These are phyloP conservation scores for Parazoanthus swiftii DNA, from an alignment of 92 coral and sea anemone genomes.

Conservation along the genomic window DNA sequence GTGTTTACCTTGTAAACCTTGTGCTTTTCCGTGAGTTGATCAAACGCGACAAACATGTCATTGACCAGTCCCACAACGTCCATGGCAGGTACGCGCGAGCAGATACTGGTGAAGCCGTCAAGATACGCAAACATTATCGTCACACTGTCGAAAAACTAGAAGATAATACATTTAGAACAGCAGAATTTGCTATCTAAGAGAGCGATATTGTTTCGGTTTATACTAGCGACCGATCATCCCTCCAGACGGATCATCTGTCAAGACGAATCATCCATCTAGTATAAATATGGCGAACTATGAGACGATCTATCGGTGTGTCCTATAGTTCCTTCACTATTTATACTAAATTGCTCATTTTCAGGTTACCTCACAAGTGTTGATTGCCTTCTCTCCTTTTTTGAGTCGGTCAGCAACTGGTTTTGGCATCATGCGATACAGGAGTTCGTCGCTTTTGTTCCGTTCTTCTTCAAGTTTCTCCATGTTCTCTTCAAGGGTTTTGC, in stretches of 20 bases:
- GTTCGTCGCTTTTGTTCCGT: constrained; percentile 72
- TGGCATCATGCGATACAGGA: constrained; percentile 80
- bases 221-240: no score
- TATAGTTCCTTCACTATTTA: no score
- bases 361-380: constrained; percentile 69
- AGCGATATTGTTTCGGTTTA: no score
- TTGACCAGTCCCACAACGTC: constrained; percentile 76
- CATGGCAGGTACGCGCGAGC: constrained; percentile 78
- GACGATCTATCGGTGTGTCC: no score
- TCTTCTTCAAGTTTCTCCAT: constrained; percentile 71
- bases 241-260: no score
- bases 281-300: no score
- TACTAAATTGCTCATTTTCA: no score
- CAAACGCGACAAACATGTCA: constrained; percentile 73
- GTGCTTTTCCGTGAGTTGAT: constrained; percentile 78
- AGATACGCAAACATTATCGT: constrained; percentile 83
- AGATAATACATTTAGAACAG: neutral
- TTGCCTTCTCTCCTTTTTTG: constrained; percentile 75
- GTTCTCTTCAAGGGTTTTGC: constrained; percentile 77
- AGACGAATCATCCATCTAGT: no score
- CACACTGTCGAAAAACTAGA: constrained; percentile 48
- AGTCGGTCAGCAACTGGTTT: constrained; percentile 80
- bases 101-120: constrained; percentile 81
- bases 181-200: no score
- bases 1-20: constrained; percentile 75